Base-by-base conservation (phyloP, 2,888 invertebrate species). In the Drosophila picticornis region DNA sequence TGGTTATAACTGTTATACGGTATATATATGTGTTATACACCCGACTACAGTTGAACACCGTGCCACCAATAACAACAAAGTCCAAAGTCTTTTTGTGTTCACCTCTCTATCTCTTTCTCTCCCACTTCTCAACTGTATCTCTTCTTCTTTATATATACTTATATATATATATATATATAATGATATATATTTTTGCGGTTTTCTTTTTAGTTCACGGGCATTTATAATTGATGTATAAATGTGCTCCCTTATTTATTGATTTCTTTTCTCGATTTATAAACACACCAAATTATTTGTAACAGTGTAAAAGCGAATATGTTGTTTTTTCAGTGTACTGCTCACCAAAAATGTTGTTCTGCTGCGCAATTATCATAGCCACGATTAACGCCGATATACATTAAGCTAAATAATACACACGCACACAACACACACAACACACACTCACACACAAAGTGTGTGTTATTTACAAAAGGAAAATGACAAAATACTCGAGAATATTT, bases 291-390 rank as follows among this genome's bases (percentile, higher is more conserved):
- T 84, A 81, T 88, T 77, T 83, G 84, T 84, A 84, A 89, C 80
- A 90, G 88, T 90, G 90, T 85, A 85, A 87, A 90, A 90, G 90
- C 89, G 90, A 90, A 80, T 80, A 88, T 82, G 82, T 83, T 90
- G 80, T 91, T 84, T 81, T 90, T 90, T 88, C 81, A 91, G 84
- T 91, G 91, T 90, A 81, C 83, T 83, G 83, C 90, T 83, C 87
- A 87, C 83, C 83, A 81, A 79, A 77, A 77, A 77, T 79, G 83
- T 81, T 90, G 81, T 88, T 83, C 77, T 81, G 88, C 85, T 81
- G 84, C 84, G 88, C 83, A 89, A 89, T 58, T 75, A 80, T 77
- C 72, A 81, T 81, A 83, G 78, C 81, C 79, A 84, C 83, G 81
- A 81, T 79, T 85, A 90, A 83, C 88, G 90, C 90, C 91, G 91